phyloP scores from a whole-genome alignment of 2,113 vertebrate genomes.

The Sminthopsis crassicaudata region DNA sequence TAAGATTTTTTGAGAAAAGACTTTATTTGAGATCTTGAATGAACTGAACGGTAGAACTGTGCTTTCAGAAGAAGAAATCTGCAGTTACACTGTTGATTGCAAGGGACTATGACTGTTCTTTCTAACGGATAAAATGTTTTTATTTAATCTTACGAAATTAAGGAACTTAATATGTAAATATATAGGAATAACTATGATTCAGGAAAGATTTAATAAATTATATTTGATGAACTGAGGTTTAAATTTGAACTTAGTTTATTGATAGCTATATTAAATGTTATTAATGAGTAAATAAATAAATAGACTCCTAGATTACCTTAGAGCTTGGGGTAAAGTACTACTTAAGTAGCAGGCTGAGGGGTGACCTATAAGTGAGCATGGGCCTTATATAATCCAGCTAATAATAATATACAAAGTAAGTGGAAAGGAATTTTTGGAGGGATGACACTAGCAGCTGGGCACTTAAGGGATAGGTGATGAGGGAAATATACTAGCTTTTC shows the following conservation, averaged over 20 bases:
- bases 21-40: background rate
- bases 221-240: background rate
- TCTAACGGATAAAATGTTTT: background rate
- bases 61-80: background rate
- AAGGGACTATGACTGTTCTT: background rate
- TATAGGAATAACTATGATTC: background rate
- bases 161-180: background rate
- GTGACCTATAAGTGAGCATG: background rate
- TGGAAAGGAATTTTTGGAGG: background rate
- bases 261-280: background rate
- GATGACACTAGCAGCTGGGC: background rate
- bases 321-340: background rate
- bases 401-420: background rate
- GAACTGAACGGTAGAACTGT: background rate
- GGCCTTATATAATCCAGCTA: background rate
- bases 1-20: background rate
- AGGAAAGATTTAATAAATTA: too few species aligned
- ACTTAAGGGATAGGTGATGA: background rate
- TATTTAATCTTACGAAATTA: background rate
- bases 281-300: background rate
- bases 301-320: background rate
- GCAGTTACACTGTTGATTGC: background rate
- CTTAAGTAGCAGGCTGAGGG: background rate
- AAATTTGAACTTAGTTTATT: background rate
- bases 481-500: background rate